Conservation (phyloP, 2,888 invertebrate genomes). For the Meteorus colon region DNA sequence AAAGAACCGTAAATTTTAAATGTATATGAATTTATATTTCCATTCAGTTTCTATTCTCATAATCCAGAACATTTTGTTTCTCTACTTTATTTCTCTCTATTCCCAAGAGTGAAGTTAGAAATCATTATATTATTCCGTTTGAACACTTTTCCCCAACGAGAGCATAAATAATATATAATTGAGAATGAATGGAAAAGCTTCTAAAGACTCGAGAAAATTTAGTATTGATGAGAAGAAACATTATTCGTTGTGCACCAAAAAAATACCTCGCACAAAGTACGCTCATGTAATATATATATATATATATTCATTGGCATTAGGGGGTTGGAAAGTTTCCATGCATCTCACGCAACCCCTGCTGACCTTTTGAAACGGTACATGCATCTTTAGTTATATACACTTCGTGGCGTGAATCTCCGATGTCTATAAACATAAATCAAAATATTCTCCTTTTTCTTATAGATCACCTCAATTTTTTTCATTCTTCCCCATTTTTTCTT, state of each 20-base stretch:
- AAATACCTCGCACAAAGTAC: background rate
- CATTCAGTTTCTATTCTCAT: no score
- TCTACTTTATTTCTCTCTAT: no score
- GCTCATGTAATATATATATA: background rate
- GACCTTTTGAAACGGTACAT: constrained; percentile 57
- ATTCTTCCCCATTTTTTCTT: background rate
- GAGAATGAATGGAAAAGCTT: background rate
- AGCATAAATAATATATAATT: background rate
- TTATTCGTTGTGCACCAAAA: background rate
- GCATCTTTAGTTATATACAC: constrained; percentile 56
- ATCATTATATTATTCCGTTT: no score
- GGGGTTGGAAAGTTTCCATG: constrained; percentile 33
- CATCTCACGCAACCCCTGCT: constrained; percentile 43
- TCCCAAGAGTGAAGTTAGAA: no score
- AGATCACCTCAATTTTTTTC: background rate
- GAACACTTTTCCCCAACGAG: no score
- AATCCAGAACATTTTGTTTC: no score
- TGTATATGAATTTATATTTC: no score
- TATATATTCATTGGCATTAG: background rate
- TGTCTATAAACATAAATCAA: constrained; percentile 51
- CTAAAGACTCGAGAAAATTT: background rate
- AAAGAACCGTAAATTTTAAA: no score
- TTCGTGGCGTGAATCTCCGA: constrained; percentile 48
- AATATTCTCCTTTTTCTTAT: constrained; percentile 38
- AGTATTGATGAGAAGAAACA: background rate